Conservation (phyloP, 2,888 invertebrate genomes). For the Cheilosia pagana region DNA sequence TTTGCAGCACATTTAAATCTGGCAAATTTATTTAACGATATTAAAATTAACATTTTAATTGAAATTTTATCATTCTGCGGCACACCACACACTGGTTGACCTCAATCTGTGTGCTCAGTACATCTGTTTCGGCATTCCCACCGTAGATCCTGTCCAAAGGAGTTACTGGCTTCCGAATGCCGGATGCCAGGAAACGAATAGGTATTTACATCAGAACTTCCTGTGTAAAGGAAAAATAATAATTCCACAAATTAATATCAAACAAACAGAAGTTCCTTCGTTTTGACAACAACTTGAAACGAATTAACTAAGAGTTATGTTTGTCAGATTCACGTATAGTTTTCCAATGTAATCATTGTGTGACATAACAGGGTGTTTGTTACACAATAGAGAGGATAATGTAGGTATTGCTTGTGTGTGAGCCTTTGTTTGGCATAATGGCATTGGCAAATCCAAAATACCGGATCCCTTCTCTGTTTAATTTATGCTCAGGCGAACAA, state of each 20-base stretch:
- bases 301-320: slow-evolving; percentile 15
- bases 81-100: slow-evolving; percentile 39
- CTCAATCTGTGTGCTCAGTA: slow-evolving; percentile 15
- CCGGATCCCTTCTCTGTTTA: slow-evolving; percentile 48
- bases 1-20: slow-evolving; percentile 43
- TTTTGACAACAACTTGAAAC: slow-evolving; percentile 10
- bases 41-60: slow-evolving; percentile 79
- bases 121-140: not conserved
- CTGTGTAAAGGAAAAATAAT: slow-evolving; percentile 7
- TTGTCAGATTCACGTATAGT: slow-evolving; percentile 6
- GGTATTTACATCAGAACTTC: slow-evolving; percentile 17
- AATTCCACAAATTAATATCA: slow-evolving; percentile 46
- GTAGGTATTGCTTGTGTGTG: slow-evolving; percentile 51
- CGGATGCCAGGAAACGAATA: slow-evolving; percentile 10
- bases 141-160: slow-evolving; percentile 3
- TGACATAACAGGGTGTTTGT: slow-evolving; percentile 30
- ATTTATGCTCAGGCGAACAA: slow-evolving; percentile 69
- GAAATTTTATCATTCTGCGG: slow-evolving; percentile 78
- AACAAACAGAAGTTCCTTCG: slow-evolving; percentile 18
- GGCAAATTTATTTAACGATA: slow-evolving; percentile 58
- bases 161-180: not conserved
- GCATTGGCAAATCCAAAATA: slow-evolving; percentile 44
- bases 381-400: slow-evolving; percentile 57
- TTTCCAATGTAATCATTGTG: slow-evolving; percentile 25
- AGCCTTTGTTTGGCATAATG: slow-evolving; percentile 43